Conservation (phyloP, 1,140 invertebrate species). For the Tyrophagus putrescentiae region DNA sequence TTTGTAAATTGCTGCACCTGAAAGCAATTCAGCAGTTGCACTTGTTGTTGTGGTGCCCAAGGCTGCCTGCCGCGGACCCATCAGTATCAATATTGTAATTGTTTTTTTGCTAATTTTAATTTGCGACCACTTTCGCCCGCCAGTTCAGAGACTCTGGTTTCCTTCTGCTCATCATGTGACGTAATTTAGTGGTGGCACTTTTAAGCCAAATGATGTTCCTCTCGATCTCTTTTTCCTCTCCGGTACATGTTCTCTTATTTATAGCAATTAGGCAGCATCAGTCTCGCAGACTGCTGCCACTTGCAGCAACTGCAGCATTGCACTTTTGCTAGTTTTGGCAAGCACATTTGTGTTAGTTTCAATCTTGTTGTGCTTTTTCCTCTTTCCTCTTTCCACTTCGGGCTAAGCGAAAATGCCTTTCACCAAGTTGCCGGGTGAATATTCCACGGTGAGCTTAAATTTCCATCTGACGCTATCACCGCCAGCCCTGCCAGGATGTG, state of each 20-base stretch:
- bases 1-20: slow-evolving; percentile 7
- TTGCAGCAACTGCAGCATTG: neutral
- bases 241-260: neutral
- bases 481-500: too few species aligned
- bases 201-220: neutral
- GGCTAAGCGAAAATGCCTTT: too few species aligned
- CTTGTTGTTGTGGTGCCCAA: neutral
- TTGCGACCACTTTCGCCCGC: neutral
- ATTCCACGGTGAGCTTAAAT: too few species aligned
- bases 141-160: neutral
- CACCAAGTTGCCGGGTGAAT: too few species aligned
- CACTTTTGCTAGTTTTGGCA: neutral
- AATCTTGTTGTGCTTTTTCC: too few species aligned
- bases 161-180: slow-evolving; percentile 1
- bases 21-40: neutral
- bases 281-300: neutral
- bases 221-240: neutral
- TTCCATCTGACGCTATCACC: too few species aligned
- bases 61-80: neutral
- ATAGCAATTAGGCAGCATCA: slow-evolving; percentile 4
- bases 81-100: slow-evolving; percentile 3
- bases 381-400: too few species aligned
- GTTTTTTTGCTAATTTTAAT: neutral
- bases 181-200: neutral
- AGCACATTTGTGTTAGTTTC: neutral